Evolutionary conservation across 1,140 invertebrate species (phyloP), one percentile per base, ranked within the genome.

Genomic region (Plutomurus gul): DNA sequence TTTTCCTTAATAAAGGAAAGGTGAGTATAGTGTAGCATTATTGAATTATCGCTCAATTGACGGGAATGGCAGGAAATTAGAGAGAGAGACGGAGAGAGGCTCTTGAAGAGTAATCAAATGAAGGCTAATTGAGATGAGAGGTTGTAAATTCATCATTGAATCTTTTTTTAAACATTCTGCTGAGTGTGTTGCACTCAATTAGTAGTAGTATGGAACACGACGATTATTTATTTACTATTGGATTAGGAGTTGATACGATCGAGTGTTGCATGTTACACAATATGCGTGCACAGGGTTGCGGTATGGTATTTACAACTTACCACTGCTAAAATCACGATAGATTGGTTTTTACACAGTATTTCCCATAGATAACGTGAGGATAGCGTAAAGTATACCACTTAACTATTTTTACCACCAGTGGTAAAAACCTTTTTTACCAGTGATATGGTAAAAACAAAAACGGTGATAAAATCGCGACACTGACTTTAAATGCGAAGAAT

Each of bases 41-140:
- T 65, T 65, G 30, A 65, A 65, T 65, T 65, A 65, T 36, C 16
- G 56, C 56, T 65, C 30, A 65, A 65, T 65, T 36, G 25, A n/a
- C n/a, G n/a, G 13, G 11, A n/a, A 65, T 33, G 25, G 18, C 16
- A 27, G 56, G 56, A 30, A 22, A 25, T 22, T 51, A 11, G 25
- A 51, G 47, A n/a, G 47, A n/a, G n/a, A 51, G 11, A 22, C 36
- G 5, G 36, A n/a, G 13, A 33, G 25, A 33, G n/a, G 27, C 25
- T n/a, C n/a, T n/a, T n/a, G 27, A 65, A 65, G 27, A n/a, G 27
- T n/a, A 65, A 65, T 33, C 27, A 65, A 65, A 65, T 65, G 27
- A 65, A 27, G 56, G 4, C 18, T 65, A 65, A 40, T 72, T 72
- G 36, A 72, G 20, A 72, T 36, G 70, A 51, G n/a, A 51, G 22